Conservation (phyloP, 2,888 invertebrate species). For the Andrena hattorfiana region DNA sequence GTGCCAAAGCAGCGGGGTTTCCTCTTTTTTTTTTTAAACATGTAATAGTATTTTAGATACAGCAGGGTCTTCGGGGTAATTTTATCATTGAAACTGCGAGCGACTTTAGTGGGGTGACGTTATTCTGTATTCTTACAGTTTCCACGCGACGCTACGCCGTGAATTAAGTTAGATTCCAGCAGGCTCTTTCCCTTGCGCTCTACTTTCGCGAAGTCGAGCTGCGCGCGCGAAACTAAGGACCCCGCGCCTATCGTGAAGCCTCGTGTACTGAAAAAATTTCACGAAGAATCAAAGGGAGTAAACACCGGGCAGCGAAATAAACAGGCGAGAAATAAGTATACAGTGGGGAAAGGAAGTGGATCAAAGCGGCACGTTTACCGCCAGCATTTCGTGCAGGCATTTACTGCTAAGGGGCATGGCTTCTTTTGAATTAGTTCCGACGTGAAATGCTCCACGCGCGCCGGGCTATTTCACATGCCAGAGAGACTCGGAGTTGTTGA, state of each 20-base stretch:
- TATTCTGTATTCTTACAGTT: too few relatives aligned
- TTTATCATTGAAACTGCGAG: too few relatives aligned
- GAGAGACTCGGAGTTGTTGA: neutral
- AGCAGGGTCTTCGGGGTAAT: too few relatives aligned
- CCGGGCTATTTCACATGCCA: neutral
- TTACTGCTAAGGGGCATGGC: slow-evolving; percentile 8
- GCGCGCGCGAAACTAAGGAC: neutral
- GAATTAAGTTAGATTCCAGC: too few relatives aligned
- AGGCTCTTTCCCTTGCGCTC: neutral
- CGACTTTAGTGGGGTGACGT: too few relatives aligned
- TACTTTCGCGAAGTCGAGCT: neutral
- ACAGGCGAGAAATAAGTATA: slow-evolving; percentile 35
- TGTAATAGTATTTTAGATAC: too few relatives aligned
- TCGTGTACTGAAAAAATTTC: slow-evolving; percentile 19
- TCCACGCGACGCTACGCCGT: too few relatives aligned
- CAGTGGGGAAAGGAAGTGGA: slow-evolving; percentile 2
- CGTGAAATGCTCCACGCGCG: neutral
- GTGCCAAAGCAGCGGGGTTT: neutral
- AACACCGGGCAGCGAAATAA: slow-evolving; percentile 1
- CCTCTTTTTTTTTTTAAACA: too few relatives aligned
- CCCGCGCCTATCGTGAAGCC: too few relatives aligned
- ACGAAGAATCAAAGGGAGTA: slow-evolving; percentile 38
- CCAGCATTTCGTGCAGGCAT: slow-evolving; percentile 3
- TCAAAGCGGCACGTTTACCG: slow-evolving; percentile 25
- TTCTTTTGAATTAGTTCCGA: slow-evolving; percentile 21